phyloP scores from a whole-genome alignment of 1,140 invertebrate genomes.

The Daktulosphaira vitifoliae region DNA sequence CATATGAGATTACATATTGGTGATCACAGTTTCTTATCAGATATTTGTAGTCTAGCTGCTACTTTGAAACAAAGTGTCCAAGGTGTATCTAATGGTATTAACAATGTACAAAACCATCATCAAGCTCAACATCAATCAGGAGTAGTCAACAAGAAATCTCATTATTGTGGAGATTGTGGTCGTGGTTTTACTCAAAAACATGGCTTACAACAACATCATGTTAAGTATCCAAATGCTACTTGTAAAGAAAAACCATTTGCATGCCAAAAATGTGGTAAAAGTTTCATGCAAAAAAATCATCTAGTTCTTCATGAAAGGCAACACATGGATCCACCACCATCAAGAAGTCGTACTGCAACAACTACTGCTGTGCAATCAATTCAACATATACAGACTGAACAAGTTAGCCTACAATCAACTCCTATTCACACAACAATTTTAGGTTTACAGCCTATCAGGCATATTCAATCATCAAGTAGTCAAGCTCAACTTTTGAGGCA shows the following conservation, averaged over 20 bases:
- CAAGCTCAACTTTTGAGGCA: slow-evolving; percentile 28
- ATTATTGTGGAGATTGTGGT: slow-evolving; percentile 71
- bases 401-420: slow-evolving; percentile 14
- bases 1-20: slow-evolving; percentile 73
- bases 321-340: slow-evolving; percentile 60
- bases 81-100: slow-evolving; percentile 40
- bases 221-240: slow-evolving; percentile 64
- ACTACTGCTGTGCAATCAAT: slow-evolving; percentile 26
- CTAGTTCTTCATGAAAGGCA: slow-evolving; percentile 68
- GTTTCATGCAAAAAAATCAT: slow-evolving; percentile 79
- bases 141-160: slow-evolving; percentile 55
- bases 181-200: slow-evolving; percentile 76
- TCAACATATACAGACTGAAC: slow-evolving; percentile 30
- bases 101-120: slow-evolving; percentile 37
- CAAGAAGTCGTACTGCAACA: slow-evolving; percentile 16
- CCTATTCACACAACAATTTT: slow-evolving; percentile 15
- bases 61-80: slow-evolving; percentile 50
- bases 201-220: slow-evolving; percentile 65
- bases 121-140: slow-evolving; percentile 39
- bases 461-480: slow-evolving; percentile 16
- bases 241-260: slow-evolving; percentile 70
- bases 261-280: slow-evolving; percentile 74
- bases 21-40: slow-evolving; percentile 72
- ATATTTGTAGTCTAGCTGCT: slow-evolving; percentile 70
- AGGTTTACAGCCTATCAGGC: slow-evolving; percentile 22